Evolutionary conservation across 2,888 invertebrate genomes (phyloP).

Genomic region (Tryphoninae sp.): DNA sequence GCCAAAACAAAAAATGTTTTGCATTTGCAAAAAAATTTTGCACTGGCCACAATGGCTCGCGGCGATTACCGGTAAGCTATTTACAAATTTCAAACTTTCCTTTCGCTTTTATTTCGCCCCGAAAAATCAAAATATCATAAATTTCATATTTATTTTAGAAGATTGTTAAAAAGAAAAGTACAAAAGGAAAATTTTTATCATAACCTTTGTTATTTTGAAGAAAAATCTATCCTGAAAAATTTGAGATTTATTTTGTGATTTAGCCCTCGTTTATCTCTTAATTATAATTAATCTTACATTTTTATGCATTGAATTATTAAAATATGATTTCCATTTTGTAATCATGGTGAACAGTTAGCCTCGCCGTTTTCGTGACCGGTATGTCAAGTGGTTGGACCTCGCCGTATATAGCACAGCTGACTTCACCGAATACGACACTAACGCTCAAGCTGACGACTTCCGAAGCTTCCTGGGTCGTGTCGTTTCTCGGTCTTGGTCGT

Average conservation of each 20-base stretch:
- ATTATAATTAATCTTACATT: too few relatives aligned
- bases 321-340: neutral
- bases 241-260: too few relatives aligned
- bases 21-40: slow-evolving; percentile 30
- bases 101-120: slow-evolving; percentile 38
- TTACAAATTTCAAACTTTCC: neutral
- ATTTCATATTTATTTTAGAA: neutral
- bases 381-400: slow-evolving; percentile 78
- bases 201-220: too few relatives aligned
- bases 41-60: slow-evolving; percentile 74
- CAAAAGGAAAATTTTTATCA: too few relatives aligned
- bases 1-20: slow-evolving; percentile 16
- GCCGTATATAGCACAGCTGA: slow-evolving; percentile 78
- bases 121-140: neutral
- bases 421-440: slow-evolving; percentile 65
- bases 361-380: slow-evolving; percentile 74
- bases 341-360: slow-evolving; percentile 54
- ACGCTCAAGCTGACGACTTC: slow-evolving; percentile 71
- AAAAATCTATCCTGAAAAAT: too few relatives aligned
- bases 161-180: neutral
- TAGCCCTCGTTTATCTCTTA: too few relatives aligned
- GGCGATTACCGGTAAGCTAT: slow-evolving; percentile 68
- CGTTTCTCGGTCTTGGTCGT: slow-evolving; percentile 77
- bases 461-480: slow-evolving; percentile 78
- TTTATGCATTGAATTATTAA: neutral